Percentiles rank a stretch among this genome's conserved stretches.
These are phyloP conservation scores for Acanthurus lineatus DNA, from an alignment of 2,797 vertebrate species.

Conservation along the genomic window DNA sequence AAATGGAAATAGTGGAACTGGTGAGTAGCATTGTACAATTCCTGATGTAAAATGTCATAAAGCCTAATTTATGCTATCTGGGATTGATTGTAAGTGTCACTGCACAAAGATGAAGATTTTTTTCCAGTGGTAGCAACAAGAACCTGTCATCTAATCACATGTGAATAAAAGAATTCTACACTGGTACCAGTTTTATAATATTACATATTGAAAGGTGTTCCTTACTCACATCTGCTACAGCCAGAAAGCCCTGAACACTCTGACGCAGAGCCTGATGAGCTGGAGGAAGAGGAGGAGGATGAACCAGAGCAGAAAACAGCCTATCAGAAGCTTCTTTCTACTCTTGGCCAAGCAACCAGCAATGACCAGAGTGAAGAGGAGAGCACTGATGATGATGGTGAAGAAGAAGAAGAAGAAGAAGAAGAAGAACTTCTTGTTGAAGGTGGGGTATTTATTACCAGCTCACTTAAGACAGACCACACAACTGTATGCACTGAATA, in stretches of 20 bases:
- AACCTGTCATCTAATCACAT: background rate
- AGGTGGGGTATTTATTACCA: constrained; percentile 49
- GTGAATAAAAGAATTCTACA: background rate
- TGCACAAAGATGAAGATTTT: background rate
- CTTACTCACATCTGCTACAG: constrained; percentile 70
- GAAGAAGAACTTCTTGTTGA: constrained; percentile 72
- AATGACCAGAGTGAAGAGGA: constrained; percentile 84
- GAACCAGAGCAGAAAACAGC: constrained; percentile 87
- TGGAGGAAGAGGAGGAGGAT: constrained; percentile 85
- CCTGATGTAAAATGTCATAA: background rate
- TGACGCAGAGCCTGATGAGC: constrained; percentile 78
- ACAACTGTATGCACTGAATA: background rate
- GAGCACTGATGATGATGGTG: constrained; percentile 70
- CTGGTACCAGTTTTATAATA: background rate
- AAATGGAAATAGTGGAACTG: constrained; percentile 88
- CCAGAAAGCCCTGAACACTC: constrained; percentile 87
- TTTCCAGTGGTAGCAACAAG: background rate
- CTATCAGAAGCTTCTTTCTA: constrained; percentile 92
- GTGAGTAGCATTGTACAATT: constrained; percentile 80
- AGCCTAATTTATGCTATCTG: background rate
- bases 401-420: constrained; percentile 43
- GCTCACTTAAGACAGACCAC: background rate
- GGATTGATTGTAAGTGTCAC: background rate
- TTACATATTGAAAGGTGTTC: background rate
- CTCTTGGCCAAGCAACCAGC: constrained; percentile 80